Conservation (phyloP, 2,113 vertebrate genomes). For the Hylia prasina region DNA sequence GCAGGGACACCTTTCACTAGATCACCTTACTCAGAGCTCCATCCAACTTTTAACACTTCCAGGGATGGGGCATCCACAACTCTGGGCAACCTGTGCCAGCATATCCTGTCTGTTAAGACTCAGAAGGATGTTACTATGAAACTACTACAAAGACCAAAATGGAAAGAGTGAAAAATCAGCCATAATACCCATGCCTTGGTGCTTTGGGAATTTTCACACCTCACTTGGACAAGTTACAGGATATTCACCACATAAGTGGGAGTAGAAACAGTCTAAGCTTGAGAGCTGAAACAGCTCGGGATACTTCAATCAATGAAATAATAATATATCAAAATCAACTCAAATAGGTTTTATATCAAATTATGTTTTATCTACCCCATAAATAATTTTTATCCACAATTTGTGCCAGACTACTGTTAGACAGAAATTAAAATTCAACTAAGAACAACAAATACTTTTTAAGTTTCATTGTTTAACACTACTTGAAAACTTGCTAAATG, state of each 20-base stretch:
- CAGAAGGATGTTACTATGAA: neutral
- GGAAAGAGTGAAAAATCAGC: neutral
- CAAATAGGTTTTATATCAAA: neutral
- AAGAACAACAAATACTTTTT: neutral
- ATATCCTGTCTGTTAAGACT: neutral
- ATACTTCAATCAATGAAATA: neutral
- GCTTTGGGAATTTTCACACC: neutral
- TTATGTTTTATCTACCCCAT: neutral
- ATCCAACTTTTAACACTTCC: neutral
- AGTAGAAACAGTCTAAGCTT: neutral
- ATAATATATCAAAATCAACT: neutral
- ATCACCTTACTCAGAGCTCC: neutral
- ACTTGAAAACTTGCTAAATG: neutral
- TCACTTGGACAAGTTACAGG: neutral
- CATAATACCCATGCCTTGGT: neutral
- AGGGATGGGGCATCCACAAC: neutral
- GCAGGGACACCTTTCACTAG: neutral
- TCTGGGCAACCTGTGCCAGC: neutral
- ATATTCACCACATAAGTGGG: neutral
- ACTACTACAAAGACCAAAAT: neutral
- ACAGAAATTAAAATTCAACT: neutral
- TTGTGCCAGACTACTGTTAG: neutral
- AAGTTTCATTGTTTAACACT: neutral
- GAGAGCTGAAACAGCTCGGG: neutral
- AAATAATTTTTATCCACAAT: neutral